Base-by-base conservation (phyloP, 2,888 invertebrate genomes). In the Ametastegia equiseti region DNA sequence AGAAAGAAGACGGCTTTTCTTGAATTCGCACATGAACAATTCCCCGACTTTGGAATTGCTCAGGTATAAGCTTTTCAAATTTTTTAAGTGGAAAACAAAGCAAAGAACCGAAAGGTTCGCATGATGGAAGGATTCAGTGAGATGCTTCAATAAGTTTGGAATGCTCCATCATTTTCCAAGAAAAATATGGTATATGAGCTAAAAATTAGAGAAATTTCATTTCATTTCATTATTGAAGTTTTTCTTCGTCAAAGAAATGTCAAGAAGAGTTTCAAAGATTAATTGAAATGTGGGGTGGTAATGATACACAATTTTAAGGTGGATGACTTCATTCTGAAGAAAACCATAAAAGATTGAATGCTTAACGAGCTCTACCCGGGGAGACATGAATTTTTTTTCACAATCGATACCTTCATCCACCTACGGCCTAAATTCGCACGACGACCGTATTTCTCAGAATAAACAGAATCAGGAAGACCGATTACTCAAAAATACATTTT, bases 91-190 rank as follows among this genome's bases (percentile, higher is more conserved):
- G 80, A 93, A 92, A 88, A 93, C 92, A 84, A 93, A 88, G 33
- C 92, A 89, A 13, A 93, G 86, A 36, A 94, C 93, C 71, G 91
- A 90, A 82, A 92, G 92, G 83, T 93, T 92, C 33, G 92, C 88
- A 84, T 92, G 88, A 84, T 92, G 90, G 83, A 93, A 91, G 0
- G 94, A 94, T 90, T 95, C 95, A 84, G 94, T 93, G 83, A 94
- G 93, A 89, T 93, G 93, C 88, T 93, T 93, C 89, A 94, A 89
- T 82, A 94, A 92, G 85, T 93, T 93, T 87, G 94, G 87, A 84
- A 94, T 91, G 86, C 93, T 92, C 71, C 92, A 86, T 88, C 94
- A 93, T 89, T 92, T 92, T 77, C 89, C 87, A 86, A 93, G 92
- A 69, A 93, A 88, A 83, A 92, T 92, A 83, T 92, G 91, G 85